Evolutionary conservation across 1,140 invertebrate species (phyloP), one percentile per base, ranked within the genome.

Genomic region (Archivesica marissinica): DNA sequence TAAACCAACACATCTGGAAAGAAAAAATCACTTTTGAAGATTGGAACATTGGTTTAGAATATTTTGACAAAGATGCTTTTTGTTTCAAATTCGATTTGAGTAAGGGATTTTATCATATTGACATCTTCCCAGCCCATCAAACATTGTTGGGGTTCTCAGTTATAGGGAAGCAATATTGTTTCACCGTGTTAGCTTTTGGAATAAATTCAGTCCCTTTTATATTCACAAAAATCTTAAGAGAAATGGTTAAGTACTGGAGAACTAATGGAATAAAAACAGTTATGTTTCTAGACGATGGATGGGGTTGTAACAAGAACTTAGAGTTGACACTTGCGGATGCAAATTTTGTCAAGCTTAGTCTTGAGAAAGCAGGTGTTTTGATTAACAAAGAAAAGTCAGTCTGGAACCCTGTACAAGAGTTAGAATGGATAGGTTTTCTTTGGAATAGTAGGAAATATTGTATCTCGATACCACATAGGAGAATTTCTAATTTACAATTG

Each of bases 1-100:
- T 75, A 30, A 75, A 75, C 54, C 50, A 75, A 35, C 54, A 33
- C 35, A 75, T 75, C 33, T 75, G 72, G 72, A 75, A 75, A 35
- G 72, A 75, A 75, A 75, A 75, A 23, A 54, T 52, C 4, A 20
- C 72, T 30, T 75, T 75, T 25, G 72, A 75, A 23, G 72, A 75
- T 54, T 75, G 41, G 41, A 50, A 75, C 50, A 52, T 39, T 30
- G 41, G 11, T 28, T 35, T 35, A 6, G 72, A 75, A 17, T 13
- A 52, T 33, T 75, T 75, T 35, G 15, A 25, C n/a, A 41, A 15
- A 41, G 68, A 39, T 25, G 23, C 13, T 47, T 72, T 20, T 72
- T 72, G 68, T 47, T 72, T 72, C 41, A 72, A 72, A 47, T 72
- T 72, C 44, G 68, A 72, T 72, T 25, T 72, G 3, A 41, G 3